These are phyloP conservation scores for Masnerella sp. DNA, from an alignment of 2,888 invertebrate genomes.

Conservation along the genomic window DNA sequence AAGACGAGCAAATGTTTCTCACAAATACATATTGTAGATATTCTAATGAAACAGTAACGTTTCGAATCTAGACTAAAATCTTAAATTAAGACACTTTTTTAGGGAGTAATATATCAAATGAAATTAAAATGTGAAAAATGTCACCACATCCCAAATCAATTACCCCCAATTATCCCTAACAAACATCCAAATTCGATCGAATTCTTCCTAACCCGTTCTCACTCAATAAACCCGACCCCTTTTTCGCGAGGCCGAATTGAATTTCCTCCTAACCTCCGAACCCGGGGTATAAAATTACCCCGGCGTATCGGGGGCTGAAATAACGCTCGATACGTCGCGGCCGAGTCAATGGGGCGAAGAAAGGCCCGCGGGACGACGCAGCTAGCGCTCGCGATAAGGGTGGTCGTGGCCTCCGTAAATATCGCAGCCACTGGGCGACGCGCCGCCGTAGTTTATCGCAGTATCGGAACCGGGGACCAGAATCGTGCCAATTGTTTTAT, in stretches of 20 bases:
- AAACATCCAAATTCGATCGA: too few relatives aligned
- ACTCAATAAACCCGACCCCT: neutral
- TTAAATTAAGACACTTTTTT: too few relatives aligned
- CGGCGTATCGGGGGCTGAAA: slow-evolving; percentile 47
- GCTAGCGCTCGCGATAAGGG: slow-evolving; percentile 72
- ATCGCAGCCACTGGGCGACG: slow-evolving; percentile 63
- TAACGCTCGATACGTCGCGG: slow-evolving; percentile 59
- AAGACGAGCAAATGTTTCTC: too few relatives aligned
- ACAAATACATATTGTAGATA: too few relatives aligned
- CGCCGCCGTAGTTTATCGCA: slow-evolving; percentile 68
- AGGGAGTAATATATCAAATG: too few relatives aligned
- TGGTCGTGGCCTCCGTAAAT: slow-evolving; percentile 72
- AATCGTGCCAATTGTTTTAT: slow-evolving; percentile 74
- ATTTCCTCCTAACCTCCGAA: slow-evolving; percentile 10
- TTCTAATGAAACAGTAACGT: too few relatives aligned
- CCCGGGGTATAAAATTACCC: slow-evolving; percentile 20
- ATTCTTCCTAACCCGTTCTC: too few relatives aligned
- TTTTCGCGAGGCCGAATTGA: neutral
- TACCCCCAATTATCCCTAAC: too few relatives aligned
- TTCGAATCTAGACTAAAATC: too few relatives aligned
- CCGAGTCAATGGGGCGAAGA: slow-evolving; percentile 57
- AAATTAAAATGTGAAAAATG: too few relatives aligned
- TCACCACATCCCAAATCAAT: too few relatives aligned
- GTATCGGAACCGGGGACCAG: slow-evolving; percentile 70
- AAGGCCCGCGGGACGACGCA: slow-evolving; percentile 59